These are phyloP conservation scores for Perca schrenkii DNA, from an alignment of 2,113 vertebrate genomes.

Conservation along the genomic window DNA sequence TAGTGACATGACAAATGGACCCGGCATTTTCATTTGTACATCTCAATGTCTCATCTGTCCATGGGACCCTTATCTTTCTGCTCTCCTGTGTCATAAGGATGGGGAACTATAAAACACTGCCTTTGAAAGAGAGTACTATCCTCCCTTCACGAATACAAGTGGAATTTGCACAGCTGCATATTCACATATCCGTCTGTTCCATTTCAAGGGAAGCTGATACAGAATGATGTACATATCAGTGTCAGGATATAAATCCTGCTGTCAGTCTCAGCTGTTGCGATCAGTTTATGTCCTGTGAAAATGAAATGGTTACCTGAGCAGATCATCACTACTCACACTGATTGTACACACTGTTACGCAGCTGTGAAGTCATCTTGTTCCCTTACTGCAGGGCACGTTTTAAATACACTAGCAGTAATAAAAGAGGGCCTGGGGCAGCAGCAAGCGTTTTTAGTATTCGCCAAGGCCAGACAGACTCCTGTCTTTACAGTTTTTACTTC, in stretches of 20 bases:
- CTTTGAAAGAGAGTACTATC: slow-evolving; percentile 28
- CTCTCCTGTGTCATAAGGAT: slow-evolving; percentile 39
- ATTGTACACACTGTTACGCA: slow-evolving; percentile 58
- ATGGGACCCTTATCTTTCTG: slow-evolving; percentile 18
- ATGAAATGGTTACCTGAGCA: slow-evolving; percentile 74
- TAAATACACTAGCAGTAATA: slow-evolving; percentile 50
- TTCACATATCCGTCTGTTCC: slow-evolving; percentile 46
- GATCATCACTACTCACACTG: slow-evolving; percentile 59
- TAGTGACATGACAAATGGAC: slow-evolving; percentile 47
- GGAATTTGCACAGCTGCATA: slow-evolving; percentile 68
- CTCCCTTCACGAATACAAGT: slow-evolving; percentile 37
- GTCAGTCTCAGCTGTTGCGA: slow-evolving; percentile 76
- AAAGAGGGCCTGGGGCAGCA: slow-evolving; percentile 35
- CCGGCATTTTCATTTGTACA: slow-evolving; percentile 27
- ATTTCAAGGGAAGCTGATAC: slow-evolving; percentile 62
- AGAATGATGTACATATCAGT: slow-evolving; percentile 68
- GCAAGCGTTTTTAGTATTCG: slow-evolving; percentile 18
- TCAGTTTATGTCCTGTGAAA: slow-evolving; percentile 70
- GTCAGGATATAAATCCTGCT: slow-evolving; percentile 72
- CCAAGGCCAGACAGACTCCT: slow-evolving; percentile 27
- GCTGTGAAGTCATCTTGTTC: slow-evolving; percentile 55
- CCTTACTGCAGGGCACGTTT: slow-evolving; percentile 45
- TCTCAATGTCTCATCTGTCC: slow-evolving; percentile 35
- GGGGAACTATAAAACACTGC: slow-evolving; percentile 22
- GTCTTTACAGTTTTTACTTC: slow-evolving; percentile 26